Evolutionary conservation across 2,888 invertebrate species (phyloP).

Genomic region (Epiperipatus broadwayi): DNA sequence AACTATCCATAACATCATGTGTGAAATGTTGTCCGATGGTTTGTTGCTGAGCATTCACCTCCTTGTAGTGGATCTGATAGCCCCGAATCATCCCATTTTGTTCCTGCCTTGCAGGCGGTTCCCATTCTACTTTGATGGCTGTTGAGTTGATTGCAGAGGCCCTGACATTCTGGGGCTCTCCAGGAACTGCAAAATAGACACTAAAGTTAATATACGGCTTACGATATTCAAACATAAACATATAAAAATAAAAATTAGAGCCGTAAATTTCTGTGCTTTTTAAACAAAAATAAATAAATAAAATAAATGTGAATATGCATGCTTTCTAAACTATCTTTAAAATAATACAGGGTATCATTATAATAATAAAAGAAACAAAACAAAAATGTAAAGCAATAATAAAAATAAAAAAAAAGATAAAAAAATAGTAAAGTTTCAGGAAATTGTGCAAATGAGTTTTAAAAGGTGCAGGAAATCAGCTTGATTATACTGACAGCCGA

Average conservation of each 20-base stretch:
- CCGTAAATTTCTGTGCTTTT: no score
- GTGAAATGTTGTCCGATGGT: conserved; percentile 62
- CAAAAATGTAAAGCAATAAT: no score
- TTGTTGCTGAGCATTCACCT: conserved; percentile 68
- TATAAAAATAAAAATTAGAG: conserved; percentile 5
- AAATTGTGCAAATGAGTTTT: no score
- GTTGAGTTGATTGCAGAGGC: conserved; percentile 79
- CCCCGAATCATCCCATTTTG: conserved; percentile 87
- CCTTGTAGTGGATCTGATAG: conserved; percentile 87
- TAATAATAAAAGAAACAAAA: no score
- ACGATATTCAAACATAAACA: neutral
- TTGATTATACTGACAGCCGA: no score
- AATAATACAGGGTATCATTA: no score
- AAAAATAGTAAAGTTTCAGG: no score
- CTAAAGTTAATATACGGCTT: conserved; percentile 9
- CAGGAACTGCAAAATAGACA: conserved; percentile 55
- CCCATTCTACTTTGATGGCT: conserved; percentile 84
- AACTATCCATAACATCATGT: conserved; percentile 64
- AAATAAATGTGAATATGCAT: no score
- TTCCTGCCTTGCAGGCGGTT: conserved; percentile 71
- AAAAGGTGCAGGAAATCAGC: no score
- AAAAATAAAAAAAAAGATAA: no score
- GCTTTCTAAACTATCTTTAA: no score
- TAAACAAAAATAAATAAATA: no score
- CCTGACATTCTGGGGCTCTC: conserved; percentile 81